A percentile compares a stretch with the other conserved stretches of the same genome.
phyloP scores from a whole-genome alignment of 2,797 vertebrate species.

The Microhierax caerulescens region DNA sequence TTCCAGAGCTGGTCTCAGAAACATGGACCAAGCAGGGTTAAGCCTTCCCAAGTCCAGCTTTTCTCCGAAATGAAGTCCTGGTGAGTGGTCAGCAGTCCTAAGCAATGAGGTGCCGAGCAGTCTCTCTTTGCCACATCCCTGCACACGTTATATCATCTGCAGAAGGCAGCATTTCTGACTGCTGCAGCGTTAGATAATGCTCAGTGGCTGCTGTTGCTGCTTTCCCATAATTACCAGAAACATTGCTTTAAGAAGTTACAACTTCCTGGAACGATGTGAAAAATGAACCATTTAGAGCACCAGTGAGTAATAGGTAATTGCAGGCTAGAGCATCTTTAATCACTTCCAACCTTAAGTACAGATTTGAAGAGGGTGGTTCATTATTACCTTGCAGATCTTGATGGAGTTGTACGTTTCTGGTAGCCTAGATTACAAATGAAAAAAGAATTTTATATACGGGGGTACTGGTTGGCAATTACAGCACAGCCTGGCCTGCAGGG shows the following conservation, averaged over 20 bases:
- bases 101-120: background rate
- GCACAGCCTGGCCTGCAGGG: background rate
- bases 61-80: background rate
- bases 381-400: conserved; percentile 35
- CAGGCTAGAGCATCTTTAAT: conserved; percentile 51
- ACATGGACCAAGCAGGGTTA: background rate
- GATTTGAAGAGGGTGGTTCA: conserved; percentile 4
- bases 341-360: conserved; percentile 44
- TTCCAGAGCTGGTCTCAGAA: background rate
- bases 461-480: background rate
- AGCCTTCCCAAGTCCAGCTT: background rate
- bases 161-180: background rate
- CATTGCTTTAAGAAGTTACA: conserved; percentile 1
- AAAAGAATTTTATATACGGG: background rate
- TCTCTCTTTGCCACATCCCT: background rate
- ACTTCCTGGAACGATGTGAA: conserved; percentile 33
- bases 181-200: background rate
- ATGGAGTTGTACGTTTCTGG: background rate
- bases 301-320: conserved; percentile 48
- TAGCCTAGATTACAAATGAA: background rate
- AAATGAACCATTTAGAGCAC: conserved; percentile 16
- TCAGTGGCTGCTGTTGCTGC: background rate
- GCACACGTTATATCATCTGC: accelerated
- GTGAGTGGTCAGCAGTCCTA: background rate
- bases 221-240: conserved; percentile 4